Evolutionary conservation across 1,140 invertebrate species (phyloP).

Genomic region (Gonioctena quinquepunctata): DNA sequence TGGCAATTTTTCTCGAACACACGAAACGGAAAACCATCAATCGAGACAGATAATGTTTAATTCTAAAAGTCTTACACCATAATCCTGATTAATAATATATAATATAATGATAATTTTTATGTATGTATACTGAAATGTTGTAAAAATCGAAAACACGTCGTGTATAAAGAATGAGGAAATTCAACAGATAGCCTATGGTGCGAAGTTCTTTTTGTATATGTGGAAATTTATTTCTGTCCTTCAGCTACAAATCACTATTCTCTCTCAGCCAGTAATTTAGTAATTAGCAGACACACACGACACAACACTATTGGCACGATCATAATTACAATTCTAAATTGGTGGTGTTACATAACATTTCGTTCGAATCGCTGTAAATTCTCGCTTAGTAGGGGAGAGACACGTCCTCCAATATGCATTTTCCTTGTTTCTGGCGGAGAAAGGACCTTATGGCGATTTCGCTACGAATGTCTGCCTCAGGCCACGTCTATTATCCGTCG

Average conservation of each 20-base stretch:
- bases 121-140: no score
- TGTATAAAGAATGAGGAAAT: no score
- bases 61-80: no score
- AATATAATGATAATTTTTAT: no score
- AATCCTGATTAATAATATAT: no score
- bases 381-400: neutral
- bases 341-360: constrained; percentile 5
- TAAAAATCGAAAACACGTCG: no score
- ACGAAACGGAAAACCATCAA: no score
- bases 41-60: no score
- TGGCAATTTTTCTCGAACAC: no score
- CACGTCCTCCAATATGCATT: neutral
- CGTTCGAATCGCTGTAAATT: neutral
- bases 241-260: neutral
- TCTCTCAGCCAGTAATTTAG: neutral
- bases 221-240: no score
- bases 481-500: neutral
- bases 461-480: neutral
- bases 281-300: neutral
- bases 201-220: no score
- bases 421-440: constrained; percentile 2
- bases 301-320: neutral
- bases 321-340: neutral
- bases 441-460: neutral
- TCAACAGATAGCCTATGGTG: no score